phyloP scores from a whole-genome alignment of 2,888 invertebrate genomes.

The Cinara cedri region DNA sequence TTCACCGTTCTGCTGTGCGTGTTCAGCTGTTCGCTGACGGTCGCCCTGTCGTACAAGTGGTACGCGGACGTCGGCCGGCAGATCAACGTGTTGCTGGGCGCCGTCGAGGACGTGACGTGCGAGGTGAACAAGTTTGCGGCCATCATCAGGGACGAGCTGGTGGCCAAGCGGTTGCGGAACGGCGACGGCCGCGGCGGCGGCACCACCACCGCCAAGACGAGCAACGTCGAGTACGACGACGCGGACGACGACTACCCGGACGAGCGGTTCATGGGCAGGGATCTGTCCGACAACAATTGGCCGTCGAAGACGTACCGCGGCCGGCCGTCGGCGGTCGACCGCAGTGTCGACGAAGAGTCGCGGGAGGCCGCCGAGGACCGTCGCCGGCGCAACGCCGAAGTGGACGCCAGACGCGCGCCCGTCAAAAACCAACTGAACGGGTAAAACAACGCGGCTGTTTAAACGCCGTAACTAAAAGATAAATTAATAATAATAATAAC shows the following conservation, averaged over 20 bases:
- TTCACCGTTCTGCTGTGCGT: constrained; percentile 22
- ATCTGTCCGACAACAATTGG: constrained; percentile 24
- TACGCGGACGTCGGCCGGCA: constrained; percentile 16
- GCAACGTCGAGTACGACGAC: background rate
- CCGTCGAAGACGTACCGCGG: background rate
- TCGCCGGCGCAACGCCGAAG: constrained; percentile 9
- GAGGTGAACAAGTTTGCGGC: constrained; percentile 9
- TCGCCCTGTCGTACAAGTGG: constrained; percentile 38
- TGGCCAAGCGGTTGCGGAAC: background rate
- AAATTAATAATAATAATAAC: too few relatives aligned
- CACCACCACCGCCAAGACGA: background rate
- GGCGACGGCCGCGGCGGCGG: background rate
- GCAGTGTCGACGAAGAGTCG: too few relatives aligned
- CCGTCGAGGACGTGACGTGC: background rate
- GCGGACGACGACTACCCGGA: constrained; percentile 3
- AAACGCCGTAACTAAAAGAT: too few relatives aligned
- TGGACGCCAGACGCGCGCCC: background rate
- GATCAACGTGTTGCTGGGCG: background rate
- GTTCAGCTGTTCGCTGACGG: constrained; percentile 29
- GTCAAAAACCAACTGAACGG: constrained; percentile 25
- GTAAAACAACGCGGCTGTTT: background rate
- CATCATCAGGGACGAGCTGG: constrained; percentile 16
- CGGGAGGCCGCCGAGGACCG: background rate
- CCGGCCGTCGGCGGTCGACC: background rate
- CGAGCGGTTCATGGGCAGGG: constrained; percentile 29